A percentile compares a stretch with the other conserved stretches of the same genome.
Conservation (phyloP, 1,140 invertebrate species). For the Solen grandis region DNA sequence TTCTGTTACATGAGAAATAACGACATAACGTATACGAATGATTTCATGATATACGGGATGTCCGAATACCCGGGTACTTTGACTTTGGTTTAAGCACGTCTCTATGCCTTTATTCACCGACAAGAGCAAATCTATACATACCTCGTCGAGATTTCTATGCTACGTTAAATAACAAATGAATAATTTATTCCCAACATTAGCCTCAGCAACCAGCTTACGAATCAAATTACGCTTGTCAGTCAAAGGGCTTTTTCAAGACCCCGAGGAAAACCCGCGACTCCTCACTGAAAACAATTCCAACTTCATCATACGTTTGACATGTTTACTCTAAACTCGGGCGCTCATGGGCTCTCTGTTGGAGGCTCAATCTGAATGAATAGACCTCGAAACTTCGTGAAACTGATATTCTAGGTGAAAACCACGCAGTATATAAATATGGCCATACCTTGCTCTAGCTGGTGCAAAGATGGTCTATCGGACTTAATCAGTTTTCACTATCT, state of each 20-base stretch:
- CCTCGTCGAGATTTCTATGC: too few species aligned
- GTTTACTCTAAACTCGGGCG: conserved; percentile 43
- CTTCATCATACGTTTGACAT: conserved; percentile 46
- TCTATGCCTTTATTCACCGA: too few species aligned
- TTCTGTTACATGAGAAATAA: too few species aligned
- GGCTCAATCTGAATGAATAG: conserved; percentile 29
- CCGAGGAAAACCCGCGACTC: conserved; percentile 24
- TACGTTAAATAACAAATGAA: conserved; percentile 43
- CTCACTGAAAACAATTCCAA: conserved; percentile 46
- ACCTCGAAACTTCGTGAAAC: conserved; percentile 40
- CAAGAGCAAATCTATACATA: too few species aligned
- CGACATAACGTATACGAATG: too few species aligned
- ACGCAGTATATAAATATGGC: background rate
- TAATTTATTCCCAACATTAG: conserved; percentile 56
- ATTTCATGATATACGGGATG: too few species aligned
- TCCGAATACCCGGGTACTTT: too few species aligned
- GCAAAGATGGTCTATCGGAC: background rate
- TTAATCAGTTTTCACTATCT: background rate
- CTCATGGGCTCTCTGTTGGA: conserved; percentile 45
- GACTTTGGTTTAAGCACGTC: too few species aligned
- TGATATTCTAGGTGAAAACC: background rate
- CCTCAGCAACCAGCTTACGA: background rate
- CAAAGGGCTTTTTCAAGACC: conserved; percentile 12
- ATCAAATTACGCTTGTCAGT: conserved; percentile 10
- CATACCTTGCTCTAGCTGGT: background rate